phyloP scores from a whole-genome alignment of 2,113 vertebrate genomes.

The Brienomyrus brachyistius region DNA sequence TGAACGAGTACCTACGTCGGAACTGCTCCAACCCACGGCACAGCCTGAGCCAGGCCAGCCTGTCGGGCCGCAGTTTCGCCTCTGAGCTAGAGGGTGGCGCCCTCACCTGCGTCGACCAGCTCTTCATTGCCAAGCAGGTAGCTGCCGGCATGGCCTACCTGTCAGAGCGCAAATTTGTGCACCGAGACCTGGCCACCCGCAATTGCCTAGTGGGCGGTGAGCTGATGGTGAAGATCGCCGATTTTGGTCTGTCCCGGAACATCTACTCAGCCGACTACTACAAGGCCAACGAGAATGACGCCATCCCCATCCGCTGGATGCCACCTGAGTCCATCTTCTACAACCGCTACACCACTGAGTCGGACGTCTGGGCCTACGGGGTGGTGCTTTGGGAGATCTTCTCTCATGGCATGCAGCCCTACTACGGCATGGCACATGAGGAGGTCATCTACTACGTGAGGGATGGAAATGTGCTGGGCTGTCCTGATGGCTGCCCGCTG shows the following conservation, averaged over 20 bases:
- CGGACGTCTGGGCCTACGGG: slow-evolving; percentile 93
- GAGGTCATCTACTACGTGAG: slow-evolving; percentile 96
- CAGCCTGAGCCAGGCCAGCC: slow-evolving; percentile 61
- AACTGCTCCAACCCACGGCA: slow-evolving; percentile 64
- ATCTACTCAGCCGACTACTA: slow-evolving; percentile 98
- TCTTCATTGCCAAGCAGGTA: slow-evolving; percentile 87
- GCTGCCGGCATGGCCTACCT: slow-evolving; percentile 92
- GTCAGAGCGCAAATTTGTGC: slow-evolving; percentile 94
- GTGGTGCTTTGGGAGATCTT: slow-evolving; percentile 98
- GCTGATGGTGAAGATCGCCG: slow-evolving; percentile 92
- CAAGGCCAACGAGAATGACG: slow-evolving; percentile 92
- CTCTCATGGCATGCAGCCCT: slow-evolving; percentile 93
- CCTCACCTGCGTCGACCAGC: slow-evolving; percentile 73
- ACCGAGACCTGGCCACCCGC: slow-evolving; percentile 88
- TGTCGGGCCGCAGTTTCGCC: slow-evolving; percentile 47
- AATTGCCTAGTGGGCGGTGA: slow-evolving; percentile 91
- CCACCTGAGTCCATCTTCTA: slow-evolving; percentile 97
- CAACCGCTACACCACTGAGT: slow-evolving; percentile 94
- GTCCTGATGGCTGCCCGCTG: slow-evolving; percentile 82
- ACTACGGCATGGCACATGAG: slow-evolving; percentile 95
- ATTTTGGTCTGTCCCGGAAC: slow-evolving; percentile 93
- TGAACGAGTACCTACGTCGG: slow-evolving; percentile 87
- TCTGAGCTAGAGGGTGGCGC: slow-evolving; percentile 51
- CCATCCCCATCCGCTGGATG: slow-evolving; percentile 98
- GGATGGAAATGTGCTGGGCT: slow-evolving; percentile 86